Conservation (phyloP, 2,888 invertebrate species). For the Cephus runcator region DNA sequence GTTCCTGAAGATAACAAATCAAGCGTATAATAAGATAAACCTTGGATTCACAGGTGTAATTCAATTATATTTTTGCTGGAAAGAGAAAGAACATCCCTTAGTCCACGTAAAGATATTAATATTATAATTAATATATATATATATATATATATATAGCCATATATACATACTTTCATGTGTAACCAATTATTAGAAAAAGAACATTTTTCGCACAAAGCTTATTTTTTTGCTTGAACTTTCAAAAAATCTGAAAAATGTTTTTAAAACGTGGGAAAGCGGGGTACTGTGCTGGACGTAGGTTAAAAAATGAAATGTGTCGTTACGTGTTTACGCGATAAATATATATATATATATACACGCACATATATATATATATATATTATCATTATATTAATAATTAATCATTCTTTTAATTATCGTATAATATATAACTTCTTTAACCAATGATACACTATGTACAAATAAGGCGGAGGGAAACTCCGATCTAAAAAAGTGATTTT, state of each 20-base stretch:
- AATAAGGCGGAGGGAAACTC: conserved; percentile 51
- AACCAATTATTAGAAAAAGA: conserved; percentile 59
- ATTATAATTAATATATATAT: conserved; percentile 40
- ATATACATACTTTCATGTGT: conserved; percentile 34
- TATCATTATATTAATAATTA: conserved; percentile 52
- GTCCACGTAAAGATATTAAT: conserved; percentile 54
- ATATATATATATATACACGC: conserved; percentile 25
- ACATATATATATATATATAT: conserved; percentile 11
- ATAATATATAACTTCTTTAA: conserved; percentile 54
- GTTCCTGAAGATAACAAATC: conserved; percentile 6
- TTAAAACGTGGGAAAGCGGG: neutral
- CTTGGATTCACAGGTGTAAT: conserved; percentile 49
- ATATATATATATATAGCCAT: conserved; percentile 33
- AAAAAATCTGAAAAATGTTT: conserved; percentile 47
- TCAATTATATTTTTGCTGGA: conserved; percentile 61
- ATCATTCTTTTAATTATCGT: conserved; percentile 45
- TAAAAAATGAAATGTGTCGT: conserved; percentile 43
- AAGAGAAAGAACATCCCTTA: conserved; percentile 57
- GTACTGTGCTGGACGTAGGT: conserved; percentile 15
- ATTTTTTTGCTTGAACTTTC: conserved; percentile 23
- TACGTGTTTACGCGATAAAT: conserved; percentile 44
- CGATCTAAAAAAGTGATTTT: conserved; percentile 31
- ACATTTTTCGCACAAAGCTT: conserved; percentile 36
- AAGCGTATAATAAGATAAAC: conserved; percentile 19
- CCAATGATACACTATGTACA: conserved; percentile 61